These are phyloP conservation scores for Miichthys miiuy DNA, from an alignment of 2,797 vertebrate species.

Conservation along the genomic window DNA sequence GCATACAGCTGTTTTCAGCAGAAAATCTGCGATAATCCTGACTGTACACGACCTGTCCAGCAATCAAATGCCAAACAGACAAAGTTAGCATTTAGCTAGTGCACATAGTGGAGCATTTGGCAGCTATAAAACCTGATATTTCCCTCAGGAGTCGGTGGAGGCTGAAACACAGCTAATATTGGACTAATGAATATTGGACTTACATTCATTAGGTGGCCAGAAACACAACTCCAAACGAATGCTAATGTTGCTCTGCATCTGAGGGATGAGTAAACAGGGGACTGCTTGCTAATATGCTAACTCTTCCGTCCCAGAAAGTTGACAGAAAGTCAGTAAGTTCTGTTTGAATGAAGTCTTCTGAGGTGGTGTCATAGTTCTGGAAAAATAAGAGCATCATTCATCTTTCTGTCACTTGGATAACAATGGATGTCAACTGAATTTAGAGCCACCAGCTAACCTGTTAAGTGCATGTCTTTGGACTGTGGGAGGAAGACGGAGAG, in stretches of 20 bases:
- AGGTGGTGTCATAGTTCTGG: not conserved
- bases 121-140: slow-evolving; percentile 23
- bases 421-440: too few relatives aligned
- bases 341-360: not conserved
- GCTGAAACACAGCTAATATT: slow-evolving; percentile 17
- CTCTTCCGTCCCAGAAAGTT: not conserved
- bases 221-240: not conserved
- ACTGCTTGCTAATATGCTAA: not conserved
- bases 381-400: not conserved
- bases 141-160: not conserved
- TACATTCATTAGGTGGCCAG: slow-evolving; percentile 4
- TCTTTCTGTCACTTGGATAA: not conserved
- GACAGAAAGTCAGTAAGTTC: not conserved
- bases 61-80: slow-evolving; percentile 6
- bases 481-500: too few relatives aligned
- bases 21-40: not conserved
- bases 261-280: not conserved
- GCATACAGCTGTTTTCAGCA: not conserved
- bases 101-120: not conserved
- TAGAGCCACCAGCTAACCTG: too few relatives aligned
- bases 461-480: too few relatives aligned
- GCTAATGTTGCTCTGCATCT: slow-evolving; percentile 4
- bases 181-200: slow-evolving; percentile 15
- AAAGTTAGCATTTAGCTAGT: slow-evolving; percentile 14
- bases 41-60: not conserved